Percentiles rank a stretch among this genome's conserved stretches.
phyloP scores from a whole-genome alignment of 2,797 vertebrate genomes.

The Linurgus olivaceus region DNA sequence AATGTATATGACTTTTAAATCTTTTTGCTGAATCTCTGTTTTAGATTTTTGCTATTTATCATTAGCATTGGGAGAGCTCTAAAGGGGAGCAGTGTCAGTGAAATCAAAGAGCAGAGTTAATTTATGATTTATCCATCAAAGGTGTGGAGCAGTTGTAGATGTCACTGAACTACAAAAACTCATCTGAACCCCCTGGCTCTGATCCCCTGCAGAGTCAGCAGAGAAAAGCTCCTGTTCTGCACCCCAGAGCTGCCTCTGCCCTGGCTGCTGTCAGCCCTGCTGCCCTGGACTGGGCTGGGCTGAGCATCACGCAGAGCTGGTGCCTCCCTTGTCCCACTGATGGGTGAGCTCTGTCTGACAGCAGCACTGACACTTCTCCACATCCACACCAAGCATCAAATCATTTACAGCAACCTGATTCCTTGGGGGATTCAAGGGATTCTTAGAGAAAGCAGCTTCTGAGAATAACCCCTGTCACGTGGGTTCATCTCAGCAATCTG shows the following conservation, averaged over 20 bases:
- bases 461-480: neutral
- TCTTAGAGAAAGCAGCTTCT: neutral
- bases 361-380: neutral
- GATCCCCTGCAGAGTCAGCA: neutral
- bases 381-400: neutral
- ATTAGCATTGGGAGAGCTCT: neutral
- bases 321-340: neutral
- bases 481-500: neutral
- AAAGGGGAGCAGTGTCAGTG: neutral
- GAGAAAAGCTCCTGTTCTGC: neutral
- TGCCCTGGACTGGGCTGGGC: neutral
- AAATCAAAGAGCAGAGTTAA: neutral
- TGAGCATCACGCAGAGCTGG: neutral
- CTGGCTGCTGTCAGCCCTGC: neutral
- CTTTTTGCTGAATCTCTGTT: neutral
- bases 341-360: neutral
- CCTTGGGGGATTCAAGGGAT: neutral
- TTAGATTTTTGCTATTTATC: neutral
- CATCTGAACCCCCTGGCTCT: neutral
- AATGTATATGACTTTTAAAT: neutral
- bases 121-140: neutral
- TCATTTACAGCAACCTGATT: neutral
- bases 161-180: neutral
- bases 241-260: neutral
- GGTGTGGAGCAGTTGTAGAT: neutral